phyloP scores from a whole-genome alignment of 1,140 invertebrate species.

The Lerema accius region DNA sequence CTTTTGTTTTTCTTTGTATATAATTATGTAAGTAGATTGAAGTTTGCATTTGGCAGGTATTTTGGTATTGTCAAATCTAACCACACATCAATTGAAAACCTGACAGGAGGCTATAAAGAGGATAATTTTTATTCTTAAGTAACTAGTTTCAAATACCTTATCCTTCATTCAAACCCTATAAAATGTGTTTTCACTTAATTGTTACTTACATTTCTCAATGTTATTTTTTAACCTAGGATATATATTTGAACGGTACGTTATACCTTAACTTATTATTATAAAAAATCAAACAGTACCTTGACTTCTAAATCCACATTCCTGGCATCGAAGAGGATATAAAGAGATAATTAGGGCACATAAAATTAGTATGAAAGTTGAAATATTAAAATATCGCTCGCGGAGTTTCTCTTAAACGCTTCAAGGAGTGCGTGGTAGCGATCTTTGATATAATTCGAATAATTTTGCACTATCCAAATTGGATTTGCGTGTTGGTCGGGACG shows the following conservation, averaged over 20 bases:
- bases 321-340: conserved; percentile 19
- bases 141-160: no score
- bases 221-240: no score
- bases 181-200: no score
- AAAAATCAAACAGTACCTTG: no score
- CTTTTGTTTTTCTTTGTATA: not conserved
- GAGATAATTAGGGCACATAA: conserved; percentile 20
- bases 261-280: no score
- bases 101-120: no score
- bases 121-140: no score
- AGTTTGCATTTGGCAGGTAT: not conserved
- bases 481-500: conserved; percentile 62
- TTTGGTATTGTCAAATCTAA: not conserved
- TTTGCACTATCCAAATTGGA: conserved; percentile 34
- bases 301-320: no score
- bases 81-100: no score
- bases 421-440: conserved; percentile 62
- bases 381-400: conserved; percentile 27
- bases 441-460: conserved; percentile 52
- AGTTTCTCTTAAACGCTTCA: conserved; percentile 56
- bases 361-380: conserved; percentile 32
- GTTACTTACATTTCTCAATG: no score
- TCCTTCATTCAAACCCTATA: no score
- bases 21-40: not conserved
- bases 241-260: no score